Evolutionary conservation across 2,113 vertebrate species (phyloP).

Genomic region (Thomomys bottae): DNA sequence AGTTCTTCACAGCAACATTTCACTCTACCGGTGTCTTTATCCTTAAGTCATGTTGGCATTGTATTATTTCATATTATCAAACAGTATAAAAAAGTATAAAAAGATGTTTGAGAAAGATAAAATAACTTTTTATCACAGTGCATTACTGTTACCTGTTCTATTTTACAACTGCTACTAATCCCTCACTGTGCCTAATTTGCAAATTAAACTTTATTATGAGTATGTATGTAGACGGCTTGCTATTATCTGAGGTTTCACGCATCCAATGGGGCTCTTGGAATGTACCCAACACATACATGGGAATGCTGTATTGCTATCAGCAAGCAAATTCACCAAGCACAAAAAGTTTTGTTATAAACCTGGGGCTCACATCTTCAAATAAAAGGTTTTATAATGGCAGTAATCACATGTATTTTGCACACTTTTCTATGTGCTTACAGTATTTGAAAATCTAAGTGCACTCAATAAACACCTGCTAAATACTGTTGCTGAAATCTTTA

Average conservation of each 20-base stretch:
- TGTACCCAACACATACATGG: neutral
- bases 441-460: constrained; percentile 27
- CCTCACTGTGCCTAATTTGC: neutral
- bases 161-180: neutral
- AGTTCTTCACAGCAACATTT: neutral
- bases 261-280: neutral
- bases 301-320: neutral
- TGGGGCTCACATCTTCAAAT: neutral
- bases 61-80: neutral
- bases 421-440: neutral
- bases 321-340: constrained; percentile 23
- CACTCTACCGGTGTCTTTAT: neutral
- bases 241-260: neutral
- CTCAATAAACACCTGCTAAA: neutral
- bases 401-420: neutral
- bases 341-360: neutral
- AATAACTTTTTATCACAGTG: neutral
- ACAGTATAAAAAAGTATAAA: neutral
- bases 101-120: neutral
- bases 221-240: neutral
- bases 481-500: constrained; percentile 14
- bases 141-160: neutral
- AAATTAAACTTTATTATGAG: neutral
- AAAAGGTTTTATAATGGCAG: neutral
- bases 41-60: neutral